Evolutionary conservation across 2,797 vertebrate species (phyloP), one percentile per base, ranked within the genome.

Genomic region (Tokudaia muenninki): DNA sequence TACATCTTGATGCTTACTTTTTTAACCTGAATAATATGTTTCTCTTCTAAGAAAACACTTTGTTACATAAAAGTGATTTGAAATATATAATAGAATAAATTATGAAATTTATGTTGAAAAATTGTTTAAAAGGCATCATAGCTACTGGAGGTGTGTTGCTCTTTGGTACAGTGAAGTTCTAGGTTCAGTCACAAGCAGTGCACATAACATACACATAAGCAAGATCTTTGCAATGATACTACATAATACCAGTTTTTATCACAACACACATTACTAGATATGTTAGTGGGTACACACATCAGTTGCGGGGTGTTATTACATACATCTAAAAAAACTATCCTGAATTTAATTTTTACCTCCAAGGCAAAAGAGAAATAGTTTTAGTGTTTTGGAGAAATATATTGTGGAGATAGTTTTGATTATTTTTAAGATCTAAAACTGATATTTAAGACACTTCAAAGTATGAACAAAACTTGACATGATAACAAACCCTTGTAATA

Each of bases 261-360:
- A 72, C 74, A 83, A 74, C 55, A 67, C 59, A 90, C 9, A 55
- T 21, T 74, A 19, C 3, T n/a, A 0, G 75, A 10, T 87, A n/a
- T 67, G 22, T 92, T 94, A 80, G n/a, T 47, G 29, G 63, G 61
- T 86, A 74, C 2, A 37, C 22, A 16, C 1, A 24, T 16, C 47
- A 0, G 19, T 67, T 80, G n/a, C 31, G 31, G 31, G 52, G 24
- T 74, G 52, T 89, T 57, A 67, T 75, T 57, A 75, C n/a, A 26
- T 21, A 37, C 5, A 3, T 61, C 50, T 78, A 83, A 81, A 61
- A 52, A 84, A 10, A 81, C 26, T 37, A 10, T 55, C 19, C n/a
- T 50, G 72, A 86, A 59, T 89, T 91, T 93, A 44, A 63, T 50
- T 88, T 90, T 91, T 93, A 74, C 26, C 47, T 88, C 78, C 22